Evolutionary conservation across 1,140 invertebrate species (phyloP).

Genomic region (Dendroctonus valens): DNA sequence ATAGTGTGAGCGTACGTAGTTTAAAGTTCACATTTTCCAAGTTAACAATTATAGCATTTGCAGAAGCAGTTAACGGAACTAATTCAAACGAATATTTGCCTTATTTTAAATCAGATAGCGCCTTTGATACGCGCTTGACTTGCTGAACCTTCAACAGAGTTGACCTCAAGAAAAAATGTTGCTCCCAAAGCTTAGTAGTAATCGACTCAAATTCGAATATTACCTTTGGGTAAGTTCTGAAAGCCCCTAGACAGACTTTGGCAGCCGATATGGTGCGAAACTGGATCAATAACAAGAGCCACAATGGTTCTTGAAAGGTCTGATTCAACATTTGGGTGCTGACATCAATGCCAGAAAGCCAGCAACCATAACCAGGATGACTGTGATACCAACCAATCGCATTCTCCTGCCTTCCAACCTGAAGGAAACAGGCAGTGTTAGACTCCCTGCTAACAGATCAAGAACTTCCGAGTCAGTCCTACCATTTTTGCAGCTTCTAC

Average conservation of each 20-base stretch:
- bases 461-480: slow-evolving; percentile 17
- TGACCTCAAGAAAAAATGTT: background rate
- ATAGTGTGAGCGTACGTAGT: background rate
- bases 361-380: slow-evolving; percentile 99
- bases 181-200: background rate
- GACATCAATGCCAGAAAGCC: slow-evolving; percentile 99
- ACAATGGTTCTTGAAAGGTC: slow-evolving; percentile 99
- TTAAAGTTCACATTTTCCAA: too few relatives aligned
- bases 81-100: too few relatives aligned
- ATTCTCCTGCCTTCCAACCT: slow-evolving; percentile 88
- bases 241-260: slow-evolving; percentile 99
- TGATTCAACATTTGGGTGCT: slow-evolving; percentile 99
- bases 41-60: too few relatives aligned
- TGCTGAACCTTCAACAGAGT: too few relatives aligned
- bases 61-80: too few relatives aligned
- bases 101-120: too few relatives aligned
- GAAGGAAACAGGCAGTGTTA: slow-evolving; percentile 1
- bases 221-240: slow-evolving; percentile 98
- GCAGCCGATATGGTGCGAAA: slow-evolving; percentile 97
- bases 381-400: slow-evolving; percentile 99
- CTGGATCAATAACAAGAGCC: slow-evolving; percentile 99
- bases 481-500: slow-evolving; percentile 95
- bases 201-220: slow-evolving; percentile 12
- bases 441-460: too few relatives aligned
- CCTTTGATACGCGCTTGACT: too few relatives aligned